Evolutionary conservation across 2,888 invertebrate species (phyloP).

Genomic region (Geophilus truncorum): DNA sequence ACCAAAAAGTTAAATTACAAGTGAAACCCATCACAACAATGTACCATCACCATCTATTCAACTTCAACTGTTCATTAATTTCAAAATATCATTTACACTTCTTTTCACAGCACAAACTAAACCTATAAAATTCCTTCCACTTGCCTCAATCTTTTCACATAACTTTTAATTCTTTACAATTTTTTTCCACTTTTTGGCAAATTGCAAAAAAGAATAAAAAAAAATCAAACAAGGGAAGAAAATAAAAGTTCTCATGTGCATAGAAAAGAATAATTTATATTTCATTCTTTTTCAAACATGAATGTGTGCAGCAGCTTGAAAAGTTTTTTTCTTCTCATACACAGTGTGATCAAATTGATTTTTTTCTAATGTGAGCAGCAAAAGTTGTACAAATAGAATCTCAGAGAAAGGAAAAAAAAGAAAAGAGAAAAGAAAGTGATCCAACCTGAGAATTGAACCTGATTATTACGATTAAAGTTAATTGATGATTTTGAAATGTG

Average conservation of each 20-base stretch:
- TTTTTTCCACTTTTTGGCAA: background rate
- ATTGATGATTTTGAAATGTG: background rate
- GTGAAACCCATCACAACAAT: no score
- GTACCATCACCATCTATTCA: no score
- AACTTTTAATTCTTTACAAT: background rate
- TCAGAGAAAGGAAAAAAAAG: background rate
- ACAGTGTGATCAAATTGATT: background rate
- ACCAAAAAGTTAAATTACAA: no score
- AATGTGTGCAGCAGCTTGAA: background rate
- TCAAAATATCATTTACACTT: no score
- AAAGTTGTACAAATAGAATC: no score
- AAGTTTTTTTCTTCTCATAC: background rate
- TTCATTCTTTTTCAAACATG: background rate
- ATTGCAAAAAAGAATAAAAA: background rate
- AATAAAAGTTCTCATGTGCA: background rate
- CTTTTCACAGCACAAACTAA: no score
- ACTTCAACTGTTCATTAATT: no score
- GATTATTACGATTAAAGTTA: no score
- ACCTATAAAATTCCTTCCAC: background rate
- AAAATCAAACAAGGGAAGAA: background rate
- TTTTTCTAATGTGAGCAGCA: background rate
- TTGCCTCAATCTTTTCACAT: background rate
- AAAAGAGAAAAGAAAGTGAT: background rate
- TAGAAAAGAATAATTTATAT: background rate
- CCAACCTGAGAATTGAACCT: no score